A percentile compares a stretch with the other conserved stretches of the same genome.
Conservation (phyloP, 1,140 invertebrate species). For the Penaeus chinensis region DNA sequence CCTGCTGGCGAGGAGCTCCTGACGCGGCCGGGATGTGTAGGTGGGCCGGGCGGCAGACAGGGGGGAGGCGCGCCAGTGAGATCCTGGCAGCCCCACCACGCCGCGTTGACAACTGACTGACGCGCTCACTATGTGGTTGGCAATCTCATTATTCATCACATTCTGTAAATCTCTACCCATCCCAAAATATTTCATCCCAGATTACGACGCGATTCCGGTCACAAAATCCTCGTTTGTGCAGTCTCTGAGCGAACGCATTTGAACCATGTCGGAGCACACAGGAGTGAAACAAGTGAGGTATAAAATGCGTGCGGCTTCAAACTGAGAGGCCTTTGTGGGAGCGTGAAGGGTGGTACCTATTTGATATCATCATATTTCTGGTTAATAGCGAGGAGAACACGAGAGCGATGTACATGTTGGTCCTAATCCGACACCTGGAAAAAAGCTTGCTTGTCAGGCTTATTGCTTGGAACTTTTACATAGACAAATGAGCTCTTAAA, state of each 20-base stretch:
- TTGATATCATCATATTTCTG: slow-evolving; percentile 59
- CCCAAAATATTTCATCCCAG: slow-evolving; percentile 39
- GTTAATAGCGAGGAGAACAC: slow-evolving; percentile 35
- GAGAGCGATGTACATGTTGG: background rate
- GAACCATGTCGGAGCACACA: slow-evolving; percentile 21
- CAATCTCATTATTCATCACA: slow-evolving; percentile 58
- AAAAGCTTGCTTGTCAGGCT: slow-evolving; percentile 24
- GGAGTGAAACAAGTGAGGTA: slow-evolving; percentile 53
- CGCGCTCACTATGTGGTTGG: slow-evolving; percentile 57
- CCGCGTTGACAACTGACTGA: slow-evolving; percentile 56
- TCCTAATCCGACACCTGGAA: too few relatives aligned
- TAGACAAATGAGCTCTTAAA: slow-evolving; percentile 41
- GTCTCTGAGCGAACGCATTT: slow-evolving; percentile 39
- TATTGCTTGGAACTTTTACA: slow-evolving; percentile 15
- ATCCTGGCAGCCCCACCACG: slow-evolving; percentile 21
- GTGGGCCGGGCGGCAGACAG: background rate
- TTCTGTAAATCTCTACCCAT: slow-evolving; percentile 20
- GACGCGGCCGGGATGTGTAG: slow-evolving; percentile 4
- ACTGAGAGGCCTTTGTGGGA: slow-evolving; percentile 57
- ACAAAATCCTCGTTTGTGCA: background rate
- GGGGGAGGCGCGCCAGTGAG: slow-evolving; percentile 2
- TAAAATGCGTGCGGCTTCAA: slow-evolving; percentile 58
- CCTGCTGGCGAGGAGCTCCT: slow-evolving; percentile 5
- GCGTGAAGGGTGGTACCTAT: slow-evolving; percentile 49
- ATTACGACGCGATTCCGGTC: background rate